phyloP scores from a whole-genome alignment of 2,797 vertebrate species.

The Caiman crocodilus region DNA sequence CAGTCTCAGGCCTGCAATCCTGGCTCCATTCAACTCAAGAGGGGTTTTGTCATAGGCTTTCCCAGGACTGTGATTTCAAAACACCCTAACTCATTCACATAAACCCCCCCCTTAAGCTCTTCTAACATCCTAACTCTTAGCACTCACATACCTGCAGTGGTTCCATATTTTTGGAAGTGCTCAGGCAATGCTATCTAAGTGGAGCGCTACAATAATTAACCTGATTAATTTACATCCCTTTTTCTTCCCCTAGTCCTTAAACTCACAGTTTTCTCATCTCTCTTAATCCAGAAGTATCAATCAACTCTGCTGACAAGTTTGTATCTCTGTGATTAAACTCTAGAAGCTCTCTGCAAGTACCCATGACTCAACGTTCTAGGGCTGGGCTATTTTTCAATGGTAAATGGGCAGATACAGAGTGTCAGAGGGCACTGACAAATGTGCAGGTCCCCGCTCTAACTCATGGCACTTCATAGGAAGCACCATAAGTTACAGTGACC shows the following conservation, averaged over 20 bases:
- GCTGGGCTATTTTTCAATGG: background rate
- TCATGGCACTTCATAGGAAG: too few species aligned
- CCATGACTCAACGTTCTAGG: background rate
- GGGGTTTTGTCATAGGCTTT: background rate
- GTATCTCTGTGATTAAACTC: constrained; percentile 33
- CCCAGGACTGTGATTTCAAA: background rate
- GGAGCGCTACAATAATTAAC: background rate
- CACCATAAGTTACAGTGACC: too few species aligned
- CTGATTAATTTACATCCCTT: background rate
- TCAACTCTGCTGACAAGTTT: constrained; percentile 23
- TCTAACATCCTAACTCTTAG: background rate
- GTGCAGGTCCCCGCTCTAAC: too few species aligned
- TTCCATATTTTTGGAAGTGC: background rate
- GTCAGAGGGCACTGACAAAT: too few species aligned
- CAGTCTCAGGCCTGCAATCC: background rate
- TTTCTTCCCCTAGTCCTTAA: background rate
- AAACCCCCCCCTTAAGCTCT: background rate
- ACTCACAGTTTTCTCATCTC: background rate
- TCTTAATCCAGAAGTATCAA: background rate
- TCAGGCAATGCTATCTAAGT: background rate
- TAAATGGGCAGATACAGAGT: background rate
- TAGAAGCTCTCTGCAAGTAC: background rate
- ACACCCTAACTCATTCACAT: background rate
- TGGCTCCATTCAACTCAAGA: background rate
- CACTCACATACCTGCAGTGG: background rate